phyloP scores from a whole-genome alignment of 2,888 invertebrate species.

The Cerastoderma edule region DNA sequence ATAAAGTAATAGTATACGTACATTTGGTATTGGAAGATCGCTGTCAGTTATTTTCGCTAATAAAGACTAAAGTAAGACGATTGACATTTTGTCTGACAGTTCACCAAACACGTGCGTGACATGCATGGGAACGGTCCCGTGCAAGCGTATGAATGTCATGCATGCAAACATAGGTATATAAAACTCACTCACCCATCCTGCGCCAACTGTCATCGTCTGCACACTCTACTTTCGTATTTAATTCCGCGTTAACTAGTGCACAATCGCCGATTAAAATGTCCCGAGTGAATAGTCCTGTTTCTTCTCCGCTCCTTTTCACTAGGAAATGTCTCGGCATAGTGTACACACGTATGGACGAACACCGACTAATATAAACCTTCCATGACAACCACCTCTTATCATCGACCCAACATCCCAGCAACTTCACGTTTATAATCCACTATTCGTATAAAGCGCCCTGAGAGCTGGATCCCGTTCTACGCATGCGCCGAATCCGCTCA shows the following conservation, averaged over 20 bases:
- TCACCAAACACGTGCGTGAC: not conserved
- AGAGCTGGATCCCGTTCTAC: slow-evolving; percentile 26
- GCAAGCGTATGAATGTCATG: slow-evolving; percentile 1
- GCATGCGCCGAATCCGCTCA: slow-evolving; percentile 57
- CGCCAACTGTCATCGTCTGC: slow-evolving; percentile 6
- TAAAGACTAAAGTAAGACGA: too few relatives aligned
- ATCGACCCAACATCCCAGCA: slow-evolving; percentile 21
- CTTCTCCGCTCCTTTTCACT: slow-evolving; percentile 49
- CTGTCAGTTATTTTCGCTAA: too few relatives aligned
- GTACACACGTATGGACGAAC: slow-evolving; percentile 48
- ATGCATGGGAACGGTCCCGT: slow-evolving; percentile 5
- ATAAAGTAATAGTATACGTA: too few relatives aligned
- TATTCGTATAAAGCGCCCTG: slow-evolving; percentile 61
- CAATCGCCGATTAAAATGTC: slow-evolving; percentile 11
- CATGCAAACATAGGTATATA: slow-evolving; percentile 5
- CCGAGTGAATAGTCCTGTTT: slow-evolving; percentile 8
- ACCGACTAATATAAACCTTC: slow-evolving; percentile 13
- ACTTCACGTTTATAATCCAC: slow-evolving; percentile 47
- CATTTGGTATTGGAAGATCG: too few relatives aligned
- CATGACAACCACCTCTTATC: slow-evolving; percentile 25
- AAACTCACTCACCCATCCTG: slow-evolving; percentile 13
- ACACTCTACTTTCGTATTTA: slow-evolving; percentile 15
- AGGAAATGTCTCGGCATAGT: slow-evolving; percentile 60
- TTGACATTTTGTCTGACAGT: too few relatives aligned
- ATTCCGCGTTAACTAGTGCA: slow-evolving; percentile 2